Conservation (phyloP, 2,797 vertebrate genomes). For the Ctenosaura bakeri region DNA sequence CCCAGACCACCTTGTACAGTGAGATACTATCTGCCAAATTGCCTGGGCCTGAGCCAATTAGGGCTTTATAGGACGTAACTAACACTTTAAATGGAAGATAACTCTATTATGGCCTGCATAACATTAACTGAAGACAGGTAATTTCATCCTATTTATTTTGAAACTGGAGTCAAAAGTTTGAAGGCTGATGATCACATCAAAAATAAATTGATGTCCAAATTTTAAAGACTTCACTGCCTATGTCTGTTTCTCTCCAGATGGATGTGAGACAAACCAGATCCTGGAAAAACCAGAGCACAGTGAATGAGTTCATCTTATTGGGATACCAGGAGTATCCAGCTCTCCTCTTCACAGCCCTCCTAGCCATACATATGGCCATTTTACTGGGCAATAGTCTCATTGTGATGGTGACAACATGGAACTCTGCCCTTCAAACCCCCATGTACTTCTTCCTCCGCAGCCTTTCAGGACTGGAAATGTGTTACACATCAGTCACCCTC, state of each 20-base stretch:
- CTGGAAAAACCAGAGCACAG: constrained; percentile 56
- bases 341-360: constrained; percentile 54
- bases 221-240: no score
- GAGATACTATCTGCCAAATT: no score
- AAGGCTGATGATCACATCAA: background rate
- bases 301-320: constrained; percentile 59
- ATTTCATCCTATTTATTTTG: background rate
- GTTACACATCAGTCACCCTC: constrained; percentile 29
- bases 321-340: constrained; percentile 52
- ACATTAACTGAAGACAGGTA: background rate
- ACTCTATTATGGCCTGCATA: background rate
- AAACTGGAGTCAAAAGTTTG: background rate
- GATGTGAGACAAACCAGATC: background rate
- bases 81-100: no score
- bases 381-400: constrained; percentile 55
- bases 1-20: no score
- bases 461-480: constrained; percentile 35
- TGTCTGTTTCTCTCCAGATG: constrained; percentile 12
- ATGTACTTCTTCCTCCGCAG: constrained; percentile 46
- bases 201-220: background rate
- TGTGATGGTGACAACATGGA: constrained; percentile 41
- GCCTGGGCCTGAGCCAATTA: no score
- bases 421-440: constrained; percentile 34
- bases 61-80: no score
- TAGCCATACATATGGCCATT: constrained; percentile 54